phyloP scores from a whole-genome alignment of 2,888 invertebrate genomes.

The Chrysolina oricalcia region DNA sequence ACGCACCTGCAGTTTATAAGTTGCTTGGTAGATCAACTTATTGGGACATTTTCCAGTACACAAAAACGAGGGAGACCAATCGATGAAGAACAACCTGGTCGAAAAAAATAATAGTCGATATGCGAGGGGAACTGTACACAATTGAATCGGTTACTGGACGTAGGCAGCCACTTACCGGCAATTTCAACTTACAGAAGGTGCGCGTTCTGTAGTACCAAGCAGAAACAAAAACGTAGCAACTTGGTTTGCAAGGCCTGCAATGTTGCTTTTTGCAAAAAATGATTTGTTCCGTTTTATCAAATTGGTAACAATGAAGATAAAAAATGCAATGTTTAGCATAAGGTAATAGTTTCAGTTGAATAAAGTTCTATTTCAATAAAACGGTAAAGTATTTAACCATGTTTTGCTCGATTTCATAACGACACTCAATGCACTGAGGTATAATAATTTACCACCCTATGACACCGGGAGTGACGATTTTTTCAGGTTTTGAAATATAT shows the following conservation, averaged over 20 bases:
- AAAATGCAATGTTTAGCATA: not conserved
- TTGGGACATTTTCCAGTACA: conserved; percentile 29
- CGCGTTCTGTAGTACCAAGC: conserved; percentile 1
- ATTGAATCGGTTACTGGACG: not conserved
- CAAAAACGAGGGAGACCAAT: conserved; percentile 23
- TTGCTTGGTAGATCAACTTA: conserved; percentile 16
- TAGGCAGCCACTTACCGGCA: not conserved
- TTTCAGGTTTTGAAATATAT: too few relatives aligned
- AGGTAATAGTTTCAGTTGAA: not conserved
- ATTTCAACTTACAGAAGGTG: conserved; percentile 1
- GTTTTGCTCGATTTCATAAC: not conserved
- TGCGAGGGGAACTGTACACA: not conserved
- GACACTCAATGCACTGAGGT: too few relatives aligned
- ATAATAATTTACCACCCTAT: too few relatives aligned
- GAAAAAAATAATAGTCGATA: conserved; percentile 2
- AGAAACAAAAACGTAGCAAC: conserved; percentile 1
- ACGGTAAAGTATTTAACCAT: not conserved
- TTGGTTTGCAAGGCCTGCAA: conserved; percentile 2
- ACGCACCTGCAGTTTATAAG: conserved; percentile 27
- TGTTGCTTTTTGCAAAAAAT: not conserved
- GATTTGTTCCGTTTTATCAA: too few relatives aligned
- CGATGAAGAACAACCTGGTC: not conserved
- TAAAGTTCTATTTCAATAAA: not conserved
- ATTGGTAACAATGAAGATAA: too few relatives aligned
- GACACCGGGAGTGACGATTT: too few relatives aligned